Conservation (phyloP, 2,888 invertebrate genomes). For the Eulithis prunata region DNA sequence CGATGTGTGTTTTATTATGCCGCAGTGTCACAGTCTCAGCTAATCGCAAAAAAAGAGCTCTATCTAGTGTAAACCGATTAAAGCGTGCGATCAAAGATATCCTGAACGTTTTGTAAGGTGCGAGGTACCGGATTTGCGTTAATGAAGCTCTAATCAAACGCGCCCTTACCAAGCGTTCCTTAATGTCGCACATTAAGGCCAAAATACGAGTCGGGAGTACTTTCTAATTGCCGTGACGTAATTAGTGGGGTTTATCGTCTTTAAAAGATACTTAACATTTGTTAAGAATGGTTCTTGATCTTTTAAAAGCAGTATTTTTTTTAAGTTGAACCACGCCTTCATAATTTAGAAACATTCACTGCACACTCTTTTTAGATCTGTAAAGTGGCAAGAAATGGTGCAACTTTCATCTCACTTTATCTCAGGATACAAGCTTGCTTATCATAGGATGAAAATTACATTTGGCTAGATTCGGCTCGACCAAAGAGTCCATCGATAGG, state of each 20-base stretch:
- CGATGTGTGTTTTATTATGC: too few species aligned
- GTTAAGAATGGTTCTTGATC: neutral
- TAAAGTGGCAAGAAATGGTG: too few species aligned
- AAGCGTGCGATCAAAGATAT: slow-evolving; percentile 39
- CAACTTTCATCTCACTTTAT: too few species aligned
- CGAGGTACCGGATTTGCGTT: slow-evolving; percentile 36
- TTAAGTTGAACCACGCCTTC: too few species aligned
- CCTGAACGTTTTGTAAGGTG: slow-evolving; percentile 34
- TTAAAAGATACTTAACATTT: slow-evolving; percentile 36
- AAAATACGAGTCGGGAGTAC: slow-evolving; percentile 43
- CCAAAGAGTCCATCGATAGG: too few species aligned
- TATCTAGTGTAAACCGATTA: slow-evolving; percentile 29
- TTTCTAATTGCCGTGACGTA: slow-evolving; percentile 43
- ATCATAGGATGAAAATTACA: too few species aligned
- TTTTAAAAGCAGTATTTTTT: neutral
- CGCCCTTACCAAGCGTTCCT: slow-evolving; percentile 39
- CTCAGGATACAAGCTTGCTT: too few species aligned
- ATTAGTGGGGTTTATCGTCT: slow-evolving; percentile 43
- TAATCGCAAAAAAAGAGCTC: neutral
- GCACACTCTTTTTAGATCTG: too few species aligned
- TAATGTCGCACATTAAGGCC: slow-evolving; percentile 44
- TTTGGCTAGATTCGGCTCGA: too few species aligned
- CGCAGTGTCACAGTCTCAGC: too few species aligned
- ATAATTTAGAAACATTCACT: too few species aligned
- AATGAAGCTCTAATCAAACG: slow-evolving; percentile 46